Base-by-base conservation (phyloP, 2,888 invertebrate species). In the Tetrapedia diversipes region DNA sequence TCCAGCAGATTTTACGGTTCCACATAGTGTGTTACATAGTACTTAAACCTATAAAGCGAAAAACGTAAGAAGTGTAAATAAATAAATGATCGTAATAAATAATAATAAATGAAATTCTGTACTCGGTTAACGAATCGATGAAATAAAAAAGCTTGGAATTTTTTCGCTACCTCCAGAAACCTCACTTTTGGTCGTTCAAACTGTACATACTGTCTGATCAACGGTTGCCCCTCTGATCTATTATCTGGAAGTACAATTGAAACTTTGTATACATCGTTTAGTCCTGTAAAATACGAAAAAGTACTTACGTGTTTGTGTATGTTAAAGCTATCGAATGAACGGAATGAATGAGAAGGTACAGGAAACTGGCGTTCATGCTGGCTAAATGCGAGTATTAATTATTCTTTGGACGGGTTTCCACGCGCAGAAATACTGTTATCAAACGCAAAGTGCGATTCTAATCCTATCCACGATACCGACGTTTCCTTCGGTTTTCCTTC, bases 311-410 rank as follows among this genome's bases (percentile, higher is more conserved):
- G 41, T 41, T 0, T 41, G 39, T 43, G 27, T 29, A 11, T 19
- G 27, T 57, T 57, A 43, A 57, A 41, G 41, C 57, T 57, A 59
- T 59, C 29, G n/a, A 59, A 59, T 14, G 43, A 59, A 59, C 29
- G 59, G 43, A 43, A 27, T 8, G 57, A 29, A 43, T 19, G 59
- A 45, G 27, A 43, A 60, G 60, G 22, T 45, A 32, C 22, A 22
- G 47, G 34, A 51, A 16, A 14, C n/a, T 11, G 14, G 14, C 22
- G 24, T 6, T 16, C 7, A 22, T 8, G 29, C 4, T 34, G 14
- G 6, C 11, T 34, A 24, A 32, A 34, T 4, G 37, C 24, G 61
- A 37, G 37, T 61, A 32, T 24, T 47, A 37, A n/a, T n/a, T n/a
- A n/a, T 6, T 10, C 39, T 14, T 63, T 51, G 63, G 22, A 51